Evolutionary conservation across 2,113 vertebrate genomes (phyloP).

Genomic region (Xerus inauris): DNA sequence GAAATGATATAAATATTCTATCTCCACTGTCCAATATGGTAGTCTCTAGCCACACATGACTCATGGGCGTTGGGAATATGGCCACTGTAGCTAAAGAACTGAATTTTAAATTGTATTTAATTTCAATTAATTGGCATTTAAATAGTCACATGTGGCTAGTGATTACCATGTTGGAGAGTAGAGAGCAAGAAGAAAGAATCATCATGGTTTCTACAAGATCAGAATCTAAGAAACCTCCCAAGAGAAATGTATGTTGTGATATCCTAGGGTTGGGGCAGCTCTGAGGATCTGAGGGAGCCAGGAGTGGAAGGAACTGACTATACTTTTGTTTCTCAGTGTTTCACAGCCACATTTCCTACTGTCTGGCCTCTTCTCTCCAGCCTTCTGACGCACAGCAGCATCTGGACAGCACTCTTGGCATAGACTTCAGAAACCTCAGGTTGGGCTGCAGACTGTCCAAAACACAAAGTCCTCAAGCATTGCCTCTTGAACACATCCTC

Average conservation of each 20-base stretch:
- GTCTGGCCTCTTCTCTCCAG: neutral
- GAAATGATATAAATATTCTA: neutral
- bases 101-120: constrained; percentile 22
- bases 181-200: neutral
- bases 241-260: neutral
- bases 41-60: neutral
- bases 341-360: neutral
- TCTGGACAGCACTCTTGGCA: neutral
- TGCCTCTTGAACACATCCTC: neutral
- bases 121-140: neutral
- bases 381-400: neutral
- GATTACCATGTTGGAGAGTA: neutral
- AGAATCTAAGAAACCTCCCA: neutral
- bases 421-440: neutral
- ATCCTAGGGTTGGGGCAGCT: neutral
- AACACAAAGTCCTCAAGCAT: neutral
- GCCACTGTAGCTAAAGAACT: neutral
- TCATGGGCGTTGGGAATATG: neutral
- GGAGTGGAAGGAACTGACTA: neutral
- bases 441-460: neutral
- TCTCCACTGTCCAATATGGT: neutral
- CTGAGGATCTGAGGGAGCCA: neutral
- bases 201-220: neutral
- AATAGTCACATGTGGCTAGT: neutral
- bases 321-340: neutral